phyloP scores from a whole-genome alignment of 1,140 invertebrate species.

The Drosophila grimshawi region DNA sequence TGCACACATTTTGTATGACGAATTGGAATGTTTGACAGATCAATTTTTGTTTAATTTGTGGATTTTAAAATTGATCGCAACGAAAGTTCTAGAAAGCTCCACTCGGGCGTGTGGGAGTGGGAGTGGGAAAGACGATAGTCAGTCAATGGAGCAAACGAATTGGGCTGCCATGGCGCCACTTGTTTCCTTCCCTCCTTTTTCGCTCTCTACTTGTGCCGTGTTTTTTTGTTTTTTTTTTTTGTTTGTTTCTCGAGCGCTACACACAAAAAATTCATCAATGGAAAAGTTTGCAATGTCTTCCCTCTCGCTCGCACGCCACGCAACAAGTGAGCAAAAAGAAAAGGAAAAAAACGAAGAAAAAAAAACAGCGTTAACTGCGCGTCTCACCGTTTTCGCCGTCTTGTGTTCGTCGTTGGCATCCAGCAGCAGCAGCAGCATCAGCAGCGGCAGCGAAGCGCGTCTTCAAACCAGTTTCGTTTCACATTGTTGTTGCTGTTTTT shows the following conservation, averaged over 20 bases:
- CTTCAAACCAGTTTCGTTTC: conserved; percentile 74
- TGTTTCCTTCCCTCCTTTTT: not conserved
- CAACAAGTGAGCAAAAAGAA: conserved; percentile 51
- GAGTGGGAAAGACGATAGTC: conserved; percentile 6
- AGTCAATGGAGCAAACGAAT: conserved; percentile 35
- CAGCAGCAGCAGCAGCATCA: conserved; percentile 44
- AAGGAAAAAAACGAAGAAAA: conserved; percentile 1
- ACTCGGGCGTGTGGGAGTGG: not conserved
- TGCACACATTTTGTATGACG: not conserved
- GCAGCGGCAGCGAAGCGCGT: conserved; percentile 48
- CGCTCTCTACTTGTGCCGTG: not conserved
- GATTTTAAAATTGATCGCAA: not conserved
- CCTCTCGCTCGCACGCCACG: conserved; percentile 53
- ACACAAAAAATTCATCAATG: conserved; percentile 74
- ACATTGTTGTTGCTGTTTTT: conserved; percentile 41
- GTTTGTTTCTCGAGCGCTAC: not conserved
- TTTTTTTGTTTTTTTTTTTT: not conserved
- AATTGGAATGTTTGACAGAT: not conserved
- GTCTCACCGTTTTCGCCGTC: conserved; percentile 24
- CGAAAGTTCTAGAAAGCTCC: conserved; percentile 22
- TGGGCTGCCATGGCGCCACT: not conserved
- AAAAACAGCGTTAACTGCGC: conserved; percentile 5
- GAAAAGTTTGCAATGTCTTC: conserved; percentile 75
- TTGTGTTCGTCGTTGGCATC: conserved; percentile 18
- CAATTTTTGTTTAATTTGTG: not conserved